A percentile compares a stretch with the other conserved stretches of the same genome.
Evolutionary conservation across 2,797 vertebrate species (phyloP).

Genomic region (Platalea minor): DNA sequence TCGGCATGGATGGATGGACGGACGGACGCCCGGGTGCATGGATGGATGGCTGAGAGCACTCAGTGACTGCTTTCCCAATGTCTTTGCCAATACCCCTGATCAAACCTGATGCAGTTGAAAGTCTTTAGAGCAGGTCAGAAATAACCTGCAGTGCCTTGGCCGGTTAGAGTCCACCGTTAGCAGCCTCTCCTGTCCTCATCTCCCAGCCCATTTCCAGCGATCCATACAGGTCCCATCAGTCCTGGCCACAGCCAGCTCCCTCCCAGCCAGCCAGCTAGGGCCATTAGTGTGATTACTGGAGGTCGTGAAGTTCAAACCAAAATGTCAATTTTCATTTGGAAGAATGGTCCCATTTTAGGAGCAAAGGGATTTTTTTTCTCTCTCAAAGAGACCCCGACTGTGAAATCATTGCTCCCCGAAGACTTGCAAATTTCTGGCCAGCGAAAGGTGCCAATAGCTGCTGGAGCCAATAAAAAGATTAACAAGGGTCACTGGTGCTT

Average conservation of each 20-base stretch:
- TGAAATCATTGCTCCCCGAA: conserved; percentile 64
- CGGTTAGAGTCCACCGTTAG: neutral
- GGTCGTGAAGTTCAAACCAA: conserved; percentile 70
- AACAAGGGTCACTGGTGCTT: conserved; percentile 67
- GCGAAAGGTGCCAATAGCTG: conserved; percentile 69
- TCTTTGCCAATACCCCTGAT: neutral
- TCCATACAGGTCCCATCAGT: conserved; percentile 48
- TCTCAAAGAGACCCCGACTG: conserved; percentile 22
- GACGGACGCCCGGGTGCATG: rapidly evolving
- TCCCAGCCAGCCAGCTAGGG: conserved; percentile 36
- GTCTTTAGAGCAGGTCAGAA: neutral
- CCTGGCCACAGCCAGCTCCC: conserved; percentile 31
- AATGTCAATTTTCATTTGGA: conserved; percentile 71
- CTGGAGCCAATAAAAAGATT: conserved; percentile 69
- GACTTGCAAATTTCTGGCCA: conserved; percentile 49
- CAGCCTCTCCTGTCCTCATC: neutral
- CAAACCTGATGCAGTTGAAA: neutral
- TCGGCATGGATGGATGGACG: neutral
- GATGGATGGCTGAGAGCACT: neutral
- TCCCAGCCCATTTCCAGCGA: conserved; percentile 4
- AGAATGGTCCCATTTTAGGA: conserved; percentile 58
- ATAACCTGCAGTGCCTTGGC: neutral
- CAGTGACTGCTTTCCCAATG: neutral
- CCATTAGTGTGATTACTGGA: conserved; percentile 71
- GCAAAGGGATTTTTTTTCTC: conserved; percentile 10